These are phyloP conservation scores for Phalacrocorax brasilianus DNA, from an alignment of 2,113 vertebrate genomes.

Conservation along the genomic window DNA sequence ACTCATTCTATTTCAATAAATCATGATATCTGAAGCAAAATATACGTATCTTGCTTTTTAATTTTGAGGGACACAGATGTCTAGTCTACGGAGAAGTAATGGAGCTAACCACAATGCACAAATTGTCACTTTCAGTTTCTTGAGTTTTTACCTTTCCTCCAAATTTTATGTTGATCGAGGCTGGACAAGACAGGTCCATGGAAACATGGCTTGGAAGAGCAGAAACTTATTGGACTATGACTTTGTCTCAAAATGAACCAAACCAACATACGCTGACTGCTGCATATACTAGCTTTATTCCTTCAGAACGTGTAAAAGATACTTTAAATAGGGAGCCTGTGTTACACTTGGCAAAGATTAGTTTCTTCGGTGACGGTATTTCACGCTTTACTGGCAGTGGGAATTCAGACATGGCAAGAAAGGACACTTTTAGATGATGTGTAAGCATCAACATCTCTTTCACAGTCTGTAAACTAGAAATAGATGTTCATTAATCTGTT, in stretches of 20 bases:
- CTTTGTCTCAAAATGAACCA: not conserved
- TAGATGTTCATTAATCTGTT: not conserved
- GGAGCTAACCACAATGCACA: not conserved
- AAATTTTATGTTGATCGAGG: not conserved
- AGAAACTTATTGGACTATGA: not conserved
- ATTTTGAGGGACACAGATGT: not conserved
- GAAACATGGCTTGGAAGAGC: not conserved
- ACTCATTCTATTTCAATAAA: not conserved
- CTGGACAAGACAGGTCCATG: not conserved
- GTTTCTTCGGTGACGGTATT: not conserved
- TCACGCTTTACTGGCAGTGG: not conserved
- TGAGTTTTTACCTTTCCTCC: not conserved
- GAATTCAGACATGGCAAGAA: not conserved
- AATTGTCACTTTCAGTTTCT: not conserved
- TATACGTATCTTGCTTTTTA: not conserved
- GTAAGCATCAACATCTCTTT: not conserved
- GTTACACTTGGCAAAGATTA: not conserved
- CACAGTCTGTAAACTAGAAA: not conserved
- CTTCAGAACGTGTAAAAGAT: not conserved
- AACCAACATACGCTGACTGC: accelerated
- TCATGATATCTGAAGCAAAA: not conserved
- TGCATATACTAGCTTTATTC: not conserved
- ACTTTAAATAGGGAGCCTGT: not conserved
- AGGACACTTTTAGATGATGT: not conserved
- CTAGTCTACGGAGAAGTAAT: not conserved